These are phyloP conservation scores for Zosterops hypoxanthus DNA, from an alignment of 2,113 vertebrate species.

Conservation along the genomic window DNA sequence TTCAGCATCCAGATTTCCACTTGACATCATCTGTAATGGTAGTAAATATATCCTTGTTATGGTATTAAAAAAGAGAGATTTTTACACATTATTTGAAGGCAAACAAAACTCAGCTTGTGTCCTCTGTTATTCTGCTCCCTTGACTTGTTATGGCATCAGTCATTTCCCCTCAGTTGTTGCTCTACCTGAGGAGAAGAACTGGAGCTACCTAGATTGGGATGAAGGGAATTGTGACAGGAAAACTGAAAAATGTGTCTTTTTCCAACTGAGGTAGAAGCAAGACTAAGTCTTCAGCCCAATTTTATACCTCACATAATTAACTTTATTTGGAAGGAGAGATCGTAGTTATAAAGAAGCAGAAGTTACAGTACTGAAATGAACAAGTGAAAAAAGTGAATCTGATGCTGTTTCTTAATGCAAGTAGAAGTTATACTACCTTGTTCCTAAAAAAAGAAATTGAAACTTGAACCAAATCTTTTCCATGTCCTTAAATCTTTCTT, in stretches of 20 bases:
- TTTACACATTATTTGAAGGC: background rate
- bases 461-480: background rate
- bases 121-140: background rate
- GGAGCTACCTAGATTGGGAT: background rate
- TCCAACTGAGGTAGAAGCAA: background rate
- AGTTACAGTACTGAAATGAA: background rate
- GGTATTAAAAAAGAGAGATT: background rate
- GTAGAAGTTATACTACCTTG: background rate
- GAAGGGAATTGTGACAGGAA: background rate
- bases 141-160: background rate
- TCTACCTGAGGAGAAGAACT: background rate
- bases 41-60: background rate
- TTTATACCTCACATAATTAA: background rate
- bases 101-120: background rate
- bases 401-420: background rate
- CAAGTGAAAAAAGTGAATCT: background rate
- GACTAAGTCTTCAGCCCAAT: background rate
- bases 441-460: background rate
- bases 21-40: background rate
- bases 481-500: background rate
- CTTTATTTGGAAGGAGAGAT: background rate
- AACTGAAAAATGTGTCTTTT: background rate
- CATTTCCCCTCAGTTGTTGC: background rate
- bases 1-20: background rate
- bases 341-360: background rate